Base-by-base conservation (phyloP, 30 jellyfish, hydroid and myxozoan species). In the Calvadosia cruxmelitensis region DNA sequence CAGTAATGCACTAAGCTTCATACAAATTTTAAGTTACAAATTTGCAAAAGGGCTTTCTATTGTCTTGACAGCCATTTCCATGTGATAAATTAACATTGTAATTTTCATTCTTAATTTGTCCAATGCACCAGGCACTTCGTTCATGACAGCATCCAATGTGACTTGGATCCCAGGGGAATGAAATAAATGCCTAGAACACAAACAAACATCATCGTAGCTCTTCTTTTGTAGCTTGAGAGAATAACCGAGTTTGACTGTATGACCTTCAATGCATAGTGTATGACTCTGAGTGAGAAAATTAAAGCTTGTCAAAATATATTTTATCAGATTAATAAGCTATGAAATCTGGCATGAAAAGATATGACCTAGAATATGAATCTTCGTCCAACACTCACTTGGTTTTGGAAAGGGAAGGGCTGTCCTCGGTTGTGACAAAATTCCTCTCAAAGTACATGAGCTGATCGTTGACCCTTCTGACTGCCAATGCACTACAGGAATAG, bases 401-500 rank as follows among this genome's bases (percentile, higher is more conserved):
- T 33, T 74, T 70, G 1, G 70, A 35, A 49, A 82, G 95, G 12
- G 93, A 94, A 27, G 94, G 95, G 12, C 78, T 77, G 63, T 91
- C 99, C 70, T 91, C 99, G 20, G 95, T 75, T 27, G 94, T 76
- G 36, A 91, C 99, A 63, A 91, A 91, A 69, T 85, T 91, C 68
- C 99, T 82, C 78, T 91, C 99, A 52, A 91, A 91, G 3, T 71
- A 35, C 94, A 82, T 82, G 51, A 91, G 77, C 61, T 91, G 86
- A 50, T 91, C 99, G 74, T 91, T 91, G 0, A 85, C 95, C 92
- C 65, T 72, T 50, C 99, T 64, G n/a, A 91, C 99, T 27, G 99
- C 99, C 2, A 91, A 89, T 15, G 83, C 87, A 69, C 99, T 91
- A 74, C 27, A 88, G 75, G 3, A 28, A 49, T 3, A 52, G 34